Percentiles rank a stretch among this genome's conserved stretches.
Evolutionary conservation across 2,113 vertebrate species (phyloP).

Genomic region (Hippoglossus stenolepis): DNA sequence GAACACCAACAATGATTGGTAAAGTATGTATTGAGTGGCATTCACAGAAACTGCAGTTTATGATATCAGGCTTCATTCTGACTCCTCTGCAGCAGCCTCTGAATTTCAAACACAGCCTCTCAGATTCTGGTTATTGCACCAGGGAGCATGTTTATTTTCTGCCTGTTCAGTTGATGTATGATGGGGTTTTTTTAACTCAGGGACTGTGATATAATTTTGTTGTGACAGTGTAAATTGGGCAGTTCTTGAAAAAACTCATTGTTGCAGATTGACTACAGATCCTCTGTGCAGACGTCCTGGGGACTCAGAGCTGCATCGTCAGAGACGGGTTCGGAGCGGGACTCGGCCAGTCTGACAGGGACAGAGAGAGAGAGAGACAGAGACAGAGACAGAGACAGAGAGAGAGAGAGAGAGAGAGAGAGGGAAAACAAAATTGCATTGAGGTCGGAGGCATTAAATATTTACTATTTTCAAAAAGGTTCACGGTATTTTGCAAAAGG

Average conservation of each 20-base stretch:
- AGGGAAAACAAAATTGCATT: not conserved
- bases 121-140: slow-evolving; percentile 13
- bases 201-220: slow-evolving; percentile 25
- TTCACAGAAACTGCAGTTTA: slow-evolving; percentile 41
- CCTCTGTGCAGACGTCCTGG: slow-evolving; percentile 20
- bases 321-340: slow-evolving; percentile 72
- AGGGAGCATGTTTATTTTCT: slow-evolving; percentile 3
- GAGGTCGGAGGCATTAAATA: slow-evolving; percentile 1
- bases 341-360: slow-evolving; percentile 74
- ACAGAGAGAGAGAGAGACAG: slow-evolving; percentile 29
- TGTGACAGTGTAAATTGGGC: slow-evolving; percentile 6
- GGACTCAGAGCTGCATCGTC: slow-evolving; percentile 79
- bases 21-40: slow-evolving; percentile 32
- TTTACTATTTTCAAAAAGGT: not conserved
- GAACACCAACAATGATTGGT: slow-evolving; percentile 10
- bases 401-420: slow-evolving; percentile 27
- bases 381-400: slow-evolving; percentile 23
- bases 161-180: slow-evolving; percentile 15
- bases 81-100: slow-evolving; percentile 35
- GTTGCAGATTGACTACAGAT: slow-evolving; percentile 39
- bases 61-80: slow-evolving; percentile 29
- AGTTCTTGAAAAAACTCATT: slow-evolving; percentile 38
- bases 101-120: slow-evolving; percentile 45
- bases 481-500: not conserved
- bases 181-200: not conserved